Conservation (phyloP, 2,113 vertebrate genomes). For the Coracopsis vasa region DNA sequence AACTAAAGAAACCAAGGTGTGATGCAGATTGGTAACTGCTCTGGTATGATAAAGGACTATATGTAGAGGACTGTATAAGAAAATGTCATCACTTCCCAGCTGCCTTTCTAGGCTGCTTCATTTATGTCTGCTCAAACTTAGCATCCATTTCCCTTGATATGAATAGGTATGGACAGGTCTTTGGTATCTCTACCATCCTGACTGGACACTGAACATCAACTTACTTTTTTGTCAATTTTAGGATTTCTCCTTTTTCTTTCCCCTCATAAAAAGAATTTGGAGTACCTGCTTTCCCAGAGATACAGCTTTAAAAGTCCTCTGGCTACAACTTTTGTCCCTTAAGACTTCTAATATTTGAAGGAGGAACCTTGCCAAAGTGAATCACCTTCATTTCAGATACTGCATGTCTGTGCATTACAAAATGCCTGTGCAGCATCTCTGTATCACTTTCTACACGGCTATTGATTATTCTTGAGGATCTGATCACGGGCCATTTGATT, state of each 20-base stretch:
- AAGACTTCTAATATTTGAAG: neutral
- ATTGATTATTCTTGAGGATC: slow-evolving; percentile 25
- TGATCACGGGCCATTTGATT: slow-evolving; percentile 26
- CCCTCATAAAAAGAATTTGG: neutral
- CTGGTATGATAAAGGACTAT: neutral
- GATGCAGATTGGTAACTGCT: neutral
- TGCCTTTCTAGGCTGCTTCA: neutral
- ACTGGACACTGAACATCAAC: neutral
- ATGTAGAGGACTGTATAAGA: neutral
- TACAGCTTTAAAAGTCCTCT: neutral
- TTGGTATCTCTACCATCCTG: neutral
- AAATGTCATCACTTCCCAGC: neutral
- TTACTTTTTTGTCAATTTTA: neutral
- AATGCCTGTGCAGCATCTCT: slow-evolving; percentile 33
- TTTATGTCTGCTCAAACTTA: neutral
- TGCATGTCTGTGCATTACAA: neutral
- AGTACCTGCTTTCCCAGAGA: neutral
- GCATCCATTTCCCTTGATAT: neutral
- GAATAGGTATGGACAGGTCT: neutral
- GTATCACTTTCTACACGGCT: neutral
- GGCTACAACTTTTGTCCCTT: neutral
- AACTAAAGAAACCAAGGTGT: neutral
- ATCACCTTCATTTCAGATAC: slow-evolving; percentile 3
- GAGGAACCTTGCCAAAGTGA: slow-evolving; percentile 9
- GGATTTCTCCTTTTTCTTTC: neutral